Conservation (phyloP, 2,113 vertebrate species). For the Prunella fulvescens region DNA sequence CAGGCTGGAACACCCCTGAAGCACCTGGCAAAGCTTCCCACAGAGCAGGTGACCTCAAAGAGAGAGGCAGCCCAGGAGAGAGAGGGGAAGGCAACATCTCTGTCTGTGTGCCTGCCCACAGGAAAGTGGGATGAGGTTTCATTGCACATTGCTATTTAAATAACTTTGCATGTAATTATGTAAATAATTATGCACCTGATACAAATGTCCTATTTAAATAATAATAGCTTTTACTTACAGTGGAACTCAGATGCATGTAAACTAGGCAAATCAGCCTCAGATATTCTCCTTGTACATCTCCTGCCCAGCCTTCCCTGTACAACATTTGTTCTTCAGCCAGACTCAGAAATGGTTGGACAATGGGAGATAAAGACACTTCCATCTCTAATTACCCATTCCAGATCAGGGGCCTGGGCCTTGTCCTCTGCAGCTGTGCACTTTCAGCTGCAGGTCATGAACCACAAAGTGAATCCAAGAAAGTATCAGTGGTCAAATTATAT, state of each 20-base stretch:
- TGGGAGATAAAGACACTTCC: not conserved
- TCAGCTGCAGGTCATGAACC: not conserved
- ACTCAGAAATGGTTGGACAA: not conserved
- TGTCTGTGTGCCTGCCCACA: not conserved
- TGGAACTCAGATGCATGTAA: constrained; percentile 5
- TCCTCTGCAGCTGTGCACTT: not conserved
- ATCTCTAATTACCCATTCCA: not conserved
- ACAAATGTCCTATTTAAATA: constrained; percentile 9
- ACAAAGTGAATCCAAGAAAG: not conserved
- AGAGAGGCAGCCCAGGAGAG: not conserved
- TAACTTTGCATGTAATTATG: not conserved
- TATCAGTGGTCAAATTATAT: not conserved
- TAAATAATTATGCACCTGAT: constrained; percentile 3
- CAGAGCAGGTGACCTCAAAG: not conserved
- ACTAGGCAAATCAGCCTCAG: not conserved
- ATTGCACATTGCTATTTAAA: not conserved
- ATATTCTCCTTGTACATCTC: not conserved
- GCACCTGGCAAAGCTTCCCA: not conserved
- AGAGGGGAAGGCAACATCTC: not conserved
- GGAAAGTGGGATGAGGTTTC: not conserved
- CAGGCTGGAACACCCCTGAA: not conserved
- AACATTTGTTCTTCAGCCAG: not conserved
- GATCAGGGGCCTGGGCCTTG: not conserved
- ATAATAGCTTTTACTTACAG: not conserved
- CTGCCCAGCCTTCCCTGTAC: not conserved